Percentiles rank a stretch among this genome's conserved stretches.
Conservation (phyloP, 2,888 invertebrate genomes). For the Empis livida region DNA sequence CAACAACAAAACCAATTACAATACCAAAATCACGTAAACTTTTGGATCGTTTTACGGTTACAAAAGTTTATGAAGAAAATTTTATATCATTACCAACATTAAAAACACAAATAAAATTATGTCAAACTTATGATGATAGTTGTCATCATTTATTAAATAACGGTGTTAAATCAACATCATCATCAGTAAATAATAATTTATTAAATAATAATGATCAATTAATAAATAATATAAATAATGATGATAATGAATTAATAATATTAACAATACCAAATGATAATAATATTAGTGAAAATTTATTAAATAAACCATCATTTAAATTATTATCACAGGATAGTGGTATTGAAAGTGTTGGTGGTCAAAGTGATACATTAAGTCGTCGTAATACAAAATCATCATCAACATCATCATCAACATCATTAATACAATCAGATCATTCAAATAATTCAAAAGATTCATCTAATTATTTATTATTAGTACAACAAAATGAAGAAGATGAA, state of each 20-base stretch:
- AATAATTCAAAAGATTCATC: neutral
- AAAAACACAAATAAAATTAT: neutral
- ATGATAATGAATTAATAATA: neutral
- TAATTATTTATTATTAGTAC: neutral
- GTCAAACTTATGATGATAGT: neutral
- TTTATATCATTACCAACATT: neutral
- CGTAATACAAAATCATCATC: conserved; percentile 11
- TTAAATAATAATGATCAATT: neutral
- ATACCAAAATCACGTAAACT: conserved; percentile 5
- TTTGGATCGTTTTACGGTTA: too few species aligned
- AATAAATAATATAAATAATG: neutral
- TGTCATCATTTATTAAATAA: too few species aligned
- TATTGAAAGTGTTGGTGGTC: conserved; percentile 26
- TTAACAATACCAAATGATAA: neutral
- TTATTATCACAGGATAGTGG: conserved; percentile 34
- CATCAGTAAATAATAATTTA: neutral
- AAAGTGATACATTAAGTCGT: conserved; percentile 2
- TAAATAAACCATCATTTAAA: conserved; percentile 16
- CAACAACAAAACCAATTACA: conserved; percentile 13
- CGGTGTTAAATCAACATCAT: neutral
- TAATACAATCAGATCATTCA: neutral
- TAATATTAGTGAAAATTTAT: neutral
- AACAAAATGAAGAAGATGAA: conserved; percentile 10
- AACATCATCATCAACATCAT: conserved; percentile 11
- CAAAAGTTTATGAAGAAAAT: too few species aligned